Percentiles rank a stretch among this genome's conserved stretches.
These are phyloP conservation scores for Microplitis demolitor DNA, from an alignment of 1,140 invertebrate species.

Conservation along the genomic window DNA sequence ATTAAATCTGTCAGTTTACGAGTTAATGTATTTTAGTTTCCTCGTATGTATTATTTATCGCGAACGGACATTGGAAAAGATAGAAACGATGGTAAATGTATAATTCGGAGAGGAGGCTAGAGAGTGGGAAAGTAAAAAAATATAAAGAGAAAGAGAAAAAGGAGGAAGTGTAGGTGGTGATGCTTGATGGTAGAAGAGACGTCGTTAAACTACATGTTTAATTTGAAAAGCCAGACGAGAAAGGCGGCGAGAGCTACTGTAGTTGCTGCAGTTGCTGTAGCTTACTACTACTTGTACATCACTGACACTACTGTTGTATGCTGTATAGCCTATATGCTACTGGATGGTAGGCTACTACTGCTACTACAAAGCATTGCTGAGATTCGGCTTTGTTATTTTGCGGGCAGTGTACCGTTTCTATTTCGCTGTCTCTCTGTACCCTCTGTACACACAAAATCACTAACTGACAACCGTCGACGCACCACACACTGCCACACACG, in stretches of 20 bases:
- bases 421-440: not conserved
- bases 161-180: conserved; percentile 31
- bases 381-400: conserved; percentile 55
- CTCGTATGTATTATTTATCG: too few relatives aligned
- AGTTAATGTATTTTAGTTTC: too few relatives aligned
- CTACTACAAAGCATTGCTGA: conserved; percentile 43
- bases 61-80: too few relatives aligned
- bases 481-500: not conserved
- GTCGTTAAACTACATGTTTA: conserved; percentile 53
- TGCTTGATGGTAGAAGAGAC: conserved; percentile 28
- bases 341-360: too few relatives aligned
- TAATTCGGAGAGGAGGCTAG: too few relatives aligned
- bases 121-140: too few relatives aligned
- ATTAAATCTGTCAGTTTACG: too few relatives aligned
- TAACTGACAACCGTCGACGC: not conserved
- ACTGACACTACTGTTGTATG: too few relatives aligned
- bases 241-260: conserved; percentile 22
- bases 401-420: conserved; percentile 22
- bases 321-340: too few relatives aligned
- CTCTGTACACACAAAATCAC: not conserved
- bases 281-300: conserved; percentile 6
- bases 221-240: conserved; percentile 50
- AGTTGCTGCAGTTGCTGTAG: not conserved
- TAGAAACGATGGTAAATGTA: too few relatives aligned
- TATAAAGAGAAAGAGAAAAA: too few relatives aligned